These are phyloP conservation scores for Melinaea marsaeus DNA, from an alignment of 2,888 invertebrate species.

Conservation along the genomic window DNA sequence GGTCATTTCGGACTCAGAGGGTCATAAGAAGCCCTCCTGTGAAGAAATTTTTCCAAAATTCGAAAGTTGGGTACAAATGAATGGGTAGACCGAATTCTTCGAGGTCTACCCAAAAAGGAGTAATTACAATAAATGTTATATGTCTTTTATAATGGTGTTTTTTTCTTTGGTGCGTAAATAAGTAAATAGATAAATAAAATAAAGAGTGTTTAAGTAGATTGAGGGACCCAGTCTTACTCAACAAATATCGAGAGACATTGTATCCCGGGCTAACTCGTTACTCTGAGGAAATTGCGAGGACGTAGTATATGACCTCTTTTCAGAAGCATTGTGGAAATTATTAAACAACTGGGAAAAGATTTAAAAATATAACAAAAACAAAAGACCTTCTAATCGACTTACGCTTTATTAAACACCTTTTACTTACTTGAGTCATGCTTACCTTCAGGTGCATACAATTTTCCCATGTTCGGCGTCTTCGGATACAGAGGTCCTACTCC, in stretches of 20 bases:
- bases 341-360: not conserved
- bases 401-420: constrained; percentile 1
- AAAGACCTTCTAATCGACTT: not conserved
- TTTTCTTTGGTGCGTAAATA: too few species aligned
- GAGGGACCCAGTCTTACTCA: constrained; percentile 37
- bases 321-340: constrained; percentile 20
- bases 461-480: constrained; percentile 77
- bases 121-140: too few species aligned
- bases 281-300: constrained; percentile 48
- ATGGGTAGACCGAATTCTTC: too few species aligned
- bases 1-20: too few species aligned
- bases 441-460: constrained; percentile 93
- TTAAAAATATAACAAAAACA: not conserved
- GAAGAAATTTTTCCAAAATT: too few species aligned
- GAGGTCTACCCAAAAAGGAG: too few species aligned
- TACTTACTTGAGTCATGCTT: constrained; percentile 44
- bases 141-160: too few species aligned
- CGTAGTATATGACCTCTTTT: constrained; percentile 31
- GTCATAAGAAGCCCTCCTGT: too few species aligned
- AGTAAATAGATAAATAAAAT: too few species aligned
- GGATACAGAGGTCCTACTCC: constrained; percentile 90
- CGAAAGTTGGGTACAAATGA: too few species aligned
- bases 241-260: constrained; percentile 41
- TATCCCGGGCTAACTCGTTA: constrained; percentile 44
- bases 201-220: too few species aligned